A percentile compares a stretch with the other conserved stretches of the same genome.
phyloP scores from a whole-genome alignment of 2,888 invertebrate species.

The Anorthoa munda region DNA sequence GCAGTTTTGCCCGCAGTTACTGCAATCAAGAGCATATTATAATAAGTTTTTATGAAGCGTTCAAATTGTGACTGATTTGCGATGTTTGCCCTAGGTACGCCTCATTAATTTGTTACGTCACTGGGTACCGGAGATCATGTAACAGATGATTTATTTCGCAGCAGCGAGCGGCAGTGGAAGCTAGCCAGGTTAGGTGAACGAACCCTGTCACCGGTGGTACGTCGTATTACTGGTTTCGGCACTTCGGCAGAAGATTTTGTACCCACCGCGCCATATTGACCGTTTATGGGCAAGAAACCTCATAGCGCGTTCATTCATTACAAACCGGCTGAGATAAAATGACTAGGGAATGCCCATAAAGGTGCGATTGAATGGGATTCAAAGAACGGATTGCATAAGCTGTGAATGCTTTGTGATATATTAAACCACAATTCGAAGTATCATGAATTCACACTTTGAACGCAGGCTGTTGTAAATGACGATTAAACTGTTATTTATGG shows the following conservation, averaged over 20 bases:
- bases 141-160: slow-evolving; percentile 84
- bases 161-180: slow-evolving; percentile 65
- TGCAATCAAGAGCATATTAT: slow-evolving; percentile 59
- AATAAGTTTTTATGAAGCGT: slow-evolving; percentile 54
- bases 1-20: slow-evolving; percentile 50
- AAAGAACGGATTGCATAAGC: slow-evolving; percentile 57
- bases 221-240: slow-evolving; percentile 86
- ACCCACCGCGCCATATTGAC: slow-evolving; percentile 79
- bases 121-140: slow-evolving; percentile 73
- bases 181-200: slow-evolving; percentile 86
- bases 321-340: slow-evolving; percentile 65
- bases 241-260: slow-evolving; percentile 81
- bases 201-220: slow-evolving; percentile 85
- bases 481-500: slow-evolving; percentile 50
- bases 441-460: slow-evolving; percentile 52
- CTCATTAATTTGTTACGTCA: slow-evolving; percentile 79
- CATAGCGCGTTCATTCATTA: slow-evolving; percentile 76
- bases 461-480: slow-evolving; percentile 43
- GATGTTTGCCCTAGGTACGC: slow-evolving; percentile 68
- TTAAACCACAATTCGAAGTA: slow-evolving; percentile 52
- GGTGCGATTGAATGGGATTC: slow-evolving; percentile 59
- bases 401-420: slow-evolving; percentile 52
- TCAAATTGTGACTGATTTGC: slow-evolving; percentile 59
- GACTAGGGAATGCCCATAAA: slow-evolving; percentile 59
- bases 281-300: slow-evolving; percentile 83